Conservation (phyloP, 2,113 vertebrate genomes). For the Nothoprocta pentlandii region DNA sequence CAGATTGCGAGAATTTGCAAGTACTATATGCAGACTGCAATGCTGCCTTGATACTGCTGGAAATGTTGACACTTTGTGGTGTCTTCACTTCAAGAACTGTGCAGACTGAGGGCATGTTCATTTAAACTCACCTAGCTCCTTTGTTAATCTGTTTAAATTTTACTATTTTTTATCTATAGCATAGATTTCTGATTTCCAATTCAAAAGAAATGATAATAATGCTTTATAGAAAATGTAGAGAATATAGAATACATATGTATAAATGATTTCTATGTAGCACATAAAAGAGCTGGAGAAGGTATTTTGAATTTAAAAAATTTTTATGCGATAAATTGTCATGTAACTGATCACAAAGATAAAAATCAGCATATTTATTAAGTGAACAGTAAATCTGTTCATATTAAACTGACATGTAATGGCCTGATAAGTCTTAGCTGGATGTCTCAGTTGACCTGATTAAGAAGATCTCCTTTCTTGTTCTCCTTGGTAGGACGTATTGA, state of each 20-base stretch:
- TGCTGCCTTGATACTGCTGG: neutral
- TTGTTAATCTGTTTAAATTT: neutral
- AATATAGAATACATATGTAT: neutral
- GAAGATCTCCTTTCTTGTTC: neutral
- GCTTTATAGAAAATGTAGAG: neutral
- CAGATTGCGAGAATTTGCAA: neutral
- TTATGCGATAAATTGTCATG: neutral
- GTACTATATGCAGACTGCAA: neutral
- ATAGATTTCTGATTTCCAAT: neutral
- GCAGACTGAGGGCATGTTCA: neutral
- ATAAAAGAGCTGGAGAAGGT: neutral
- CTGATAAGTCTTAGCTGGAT: neutral
- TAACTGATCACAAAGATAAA: neutral
- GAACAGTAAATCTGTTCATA: too few species aligned
- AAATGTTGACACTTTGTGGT: neutral
- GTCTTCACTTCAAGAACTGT: neutral
- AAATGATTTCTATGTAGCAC: neutral
- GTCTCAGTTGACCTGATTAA: constrained; percentile 8
- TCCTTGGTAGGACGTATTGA: neutral
- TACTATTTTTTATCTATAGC: neutral
- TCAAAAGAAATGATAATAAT: neutral
- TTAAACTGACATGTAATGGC: neutral
- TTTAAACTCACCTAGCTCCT: neutral
- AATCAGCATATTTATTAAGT: too few species aligned
- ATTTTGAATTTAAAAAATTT: neutral